These are phyloP conservation scores for Bungarus multicinctus DNA, from an alignment of 2,113 vertebrate species.

Conservation along the genomic window DNA sequence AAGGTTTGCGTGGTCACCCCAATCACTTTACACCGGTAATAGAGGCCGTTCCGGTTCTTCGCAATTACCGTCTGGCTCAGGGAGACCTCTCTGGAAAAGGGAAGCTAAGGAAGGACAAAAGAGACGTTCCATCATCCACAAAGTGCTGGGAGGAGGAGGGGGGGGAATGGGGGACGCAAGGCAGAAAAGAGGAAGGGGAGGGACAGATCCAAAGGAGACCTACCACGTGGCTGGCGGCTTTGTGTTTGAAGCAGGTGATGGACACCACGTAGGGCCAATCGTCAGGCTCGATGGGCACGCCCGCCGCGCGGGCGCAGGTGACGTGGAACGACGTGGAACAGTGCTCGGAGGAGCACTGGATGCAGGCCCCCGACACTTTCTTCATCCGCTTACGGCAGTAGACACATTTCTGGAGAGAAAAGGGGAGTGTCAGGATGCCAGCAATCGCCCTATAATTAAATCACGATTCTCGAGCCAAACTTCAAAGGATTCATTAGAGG, in stretches of 20 bases:
- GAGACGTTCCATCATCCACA: accelerated
- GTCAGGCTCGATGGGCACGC: slow-evolving; percentile 87
- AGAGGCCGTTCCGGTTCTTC: slow-evolving; percentile 84
- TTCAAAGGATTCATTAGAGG: no score
- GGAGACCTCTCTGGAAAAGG: slow-evolving; percentile 63
- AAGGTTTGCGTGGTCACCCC: slow-evolving; percentile 84
- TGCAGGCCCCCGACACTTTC: slow-evolving; percentile 83
- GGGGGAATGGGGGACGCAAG: no score
- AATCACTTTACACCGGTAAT: slow-evolving; percentile 88
- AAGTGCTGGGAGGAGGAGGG: accelerated
- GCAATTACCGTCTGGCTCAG: slow-evolving; percentile 90
- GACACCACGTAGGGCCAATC: slow-evolving; percentile 96
- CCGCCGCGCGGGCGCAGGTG: slow-evolving; percentile 89
- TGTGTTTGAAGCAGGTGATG: slow-evolving; percentile 92
- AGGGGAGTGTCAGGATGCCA: no score
- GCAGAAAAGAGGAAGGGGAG: accelerated
- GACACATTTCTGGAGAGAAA: slow-evolving; percentile 81
- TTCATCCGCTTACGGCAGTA: slow-evolving; percentile 84
- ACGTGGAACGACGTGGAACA: slow-evolving; percentile 97
- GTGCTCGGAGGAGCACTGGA: slow-evolving; percentile 89
- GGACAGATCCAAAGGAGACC: background rate
- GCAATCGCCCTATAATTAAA: no score
- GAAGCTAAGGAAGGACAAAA: slow-evolving; percentile 25
- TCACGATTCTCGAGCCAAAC: no score
- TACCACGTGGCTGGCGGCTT: slow-evolving; percentile 67